These are phyloP conservation scores for Chaenocephalus aceratus DNA, from an alignment of 2,113 vertebrate genomes.

Conservation along the genomic window DNA sequence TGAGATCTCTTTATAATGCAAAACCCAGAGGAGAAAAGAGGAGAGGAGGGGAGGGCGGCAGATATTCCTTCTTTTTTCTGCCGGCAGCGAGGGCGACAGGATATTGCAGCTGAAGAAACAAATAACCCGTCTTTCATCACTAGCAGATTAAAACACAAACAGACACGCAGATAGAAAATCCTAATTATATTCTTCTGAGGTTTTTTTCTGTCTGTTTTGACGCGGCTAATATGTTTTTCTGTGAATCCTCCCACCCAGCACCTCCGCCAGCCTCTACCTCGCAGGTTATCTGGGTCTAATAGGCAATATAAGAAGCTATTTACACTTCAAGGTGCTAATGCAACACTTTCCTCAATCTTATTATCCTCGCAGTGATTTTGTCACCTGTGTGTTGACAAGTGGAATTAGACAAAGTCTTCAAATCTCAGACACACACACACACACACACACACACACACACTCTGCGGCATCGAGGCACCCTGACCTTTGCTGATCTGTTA, in stretches of 20 bases:
- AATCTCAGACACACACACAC: not conserved
- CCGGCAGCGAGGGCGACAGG: conserved; percentile 63
- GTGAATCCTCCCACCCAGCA: conserved; percentile 35
- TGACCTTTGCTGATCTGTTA: conserved; percentile 47
- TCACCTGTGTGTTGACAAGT: conserved; percentile 68
- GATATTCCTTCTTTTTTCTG: conserved; percentile 51
- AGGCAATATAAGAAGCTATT: conserved; percentile 77
- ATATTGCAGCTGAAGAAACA: conserved; percentile 77
- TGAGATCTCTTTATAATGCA: conserved; percentile 79
- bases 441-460: not conserved
- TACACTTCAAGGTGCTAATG: conserved; percentile 80
- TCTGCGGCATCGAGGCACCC: not conserved
- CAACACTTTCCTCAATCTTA: conserved; percentile 79
- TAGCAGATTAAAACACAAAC: conserved; percentile 72
- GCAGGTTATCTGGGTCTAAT: conserved; percentile 71
- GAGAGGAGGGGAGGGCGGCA: not conserved
- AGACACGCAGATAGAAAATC: conserved; percentile 29
- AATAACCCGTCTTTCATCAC: conserved; percentile 72
- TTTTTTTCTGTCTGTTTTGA: conserved; percentile 63
- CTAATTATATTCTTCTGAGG: conserved; percentile 70
- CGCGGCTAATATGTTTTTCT: conserved; percentile 70
- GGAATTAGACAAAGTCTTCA: conserved; percentile 65
- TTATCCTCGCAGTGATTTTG: conserved; percentile 59
- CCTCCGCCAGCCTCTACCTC: conserved; percentile 46
- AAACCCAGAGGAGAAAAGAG: conserved; percentile 40